These are phyloP conservation scores for Silurus meridionalis DNA, from an alignment of 2,113 vertebrate genomes.

Conservation along the genomic window DNA sequence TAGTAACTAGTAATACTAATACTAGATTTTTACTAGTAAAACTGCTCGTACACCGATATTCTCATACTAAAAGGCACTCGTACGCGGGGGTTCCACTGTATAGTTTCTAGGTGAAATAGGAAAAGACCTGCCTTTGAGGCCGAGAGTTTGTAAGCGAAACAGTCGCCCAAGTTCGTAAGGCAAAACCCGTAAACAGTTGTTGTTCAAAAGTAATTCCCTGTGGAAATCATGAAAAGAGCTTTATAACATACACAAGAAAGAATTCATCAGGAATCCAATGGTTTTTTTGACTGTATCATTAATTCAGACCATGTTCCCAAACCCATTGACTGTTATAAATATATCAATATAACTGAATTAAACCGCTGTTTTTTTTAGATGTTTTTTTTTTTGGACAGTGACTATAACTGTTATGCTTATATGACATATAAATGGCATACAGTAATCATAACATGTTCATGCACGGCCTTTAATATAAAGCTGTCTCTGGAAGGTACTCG, in stretches of 20 bases:
- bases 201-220: slow-evolving; percentile 99
- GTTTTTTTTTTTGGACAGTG: neutral
- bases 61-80: too few species aligned
- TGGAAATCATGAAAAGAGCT: slow-evolving; percentile 37
- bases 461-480: neutral
- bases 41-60: too few species aligned
- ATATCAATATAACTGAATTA: too few species aligned
- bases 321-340: too few species aligned
- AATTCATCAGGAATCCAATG: neutral
- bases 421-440: neutral
- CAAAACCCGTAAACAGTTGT: slow-evolving; percentile 99
- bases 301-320: neutral
- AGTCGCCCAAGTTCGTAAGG: slow-evolving; percentile 99
- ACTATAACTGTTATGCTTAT: neutral
- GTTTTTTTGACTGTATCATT: neutral
- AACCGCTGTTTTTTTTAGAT: neutral
- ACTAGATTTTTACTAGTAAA: too few species aligned
- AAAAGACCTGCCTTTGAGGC: slow-evolving; percentile 87
- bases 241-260: neutral
- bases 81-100: too few species aligned
- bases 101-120: neutral
- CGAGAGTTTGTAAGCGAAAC: slow-evolving; percentile 96
- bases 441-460: neutral
- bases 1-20: too few species aligned
- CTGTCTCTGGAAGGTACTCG: neutral